Base-by-base conservation (phyloP, 2,888 invertebrate genomes). In the Chrysodeixis includens region DNA sequence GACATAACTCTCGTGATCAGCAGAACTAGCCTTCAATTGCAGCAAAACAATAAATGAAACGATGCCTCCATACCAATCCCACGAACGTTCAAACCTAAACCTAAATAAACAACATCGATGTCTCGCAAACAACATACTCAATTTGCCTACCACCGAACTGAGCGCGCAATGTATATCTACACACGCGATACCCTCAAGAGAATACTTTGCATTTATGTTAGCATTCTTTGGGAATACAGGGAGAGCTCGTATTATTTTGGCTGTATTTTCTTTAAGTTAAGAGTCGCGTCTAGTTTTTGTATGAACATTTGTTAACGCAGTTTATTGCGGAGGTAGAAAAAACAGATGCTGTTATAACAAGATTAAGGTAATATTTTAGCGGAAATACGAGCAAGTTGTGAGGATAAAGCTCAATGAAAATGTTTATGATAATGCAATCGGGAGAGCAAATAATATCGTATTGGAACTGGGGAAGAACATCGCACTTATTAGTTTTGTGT, bases 181-280 rank as follows among this genome's bases (percentile, higher is more conserved):
- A 9, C 32, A 16, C 20, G 14, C 35, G 63, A 69, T 56, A 72
- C n/a, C 12, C 49, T 9, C 49, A 9, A 20, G 46, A 30, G 49
- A 26, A 69, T 20, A 14, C 52, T 30, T 54, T 59, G 40, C 62
- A 56, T 58, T 60, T 18, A 12, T 54, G 35, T 35, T 30, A 60
- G 26, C 30, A 55, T 55, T 55, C 20, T 14, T 44, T 6, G 6
- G 26, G 14, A 40, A 53, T 6, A 40, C 73, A 26, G 7, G 26
- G 32, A 63, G n/a, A 30, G 49, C 66, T 67, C 12, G 52, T 67
- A 51, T 67, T 67, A 71, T 76, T 59, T 44, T 46, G 22, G 53
- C 40, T 59, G 67, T 76, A 76, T 74, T 30, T 76, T 20, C 4
- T 18, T 44, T 30, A 67, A 67, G 63, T 67, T 76, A 74, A 71